Percentiles rank a stretch among this genome's conserved stretches.
These are phyloP conservation scores for Catotricha subobsoleta DNA, from an alignment of 2,888 invertebrate species.

Conservation along the genomic window DNA sequence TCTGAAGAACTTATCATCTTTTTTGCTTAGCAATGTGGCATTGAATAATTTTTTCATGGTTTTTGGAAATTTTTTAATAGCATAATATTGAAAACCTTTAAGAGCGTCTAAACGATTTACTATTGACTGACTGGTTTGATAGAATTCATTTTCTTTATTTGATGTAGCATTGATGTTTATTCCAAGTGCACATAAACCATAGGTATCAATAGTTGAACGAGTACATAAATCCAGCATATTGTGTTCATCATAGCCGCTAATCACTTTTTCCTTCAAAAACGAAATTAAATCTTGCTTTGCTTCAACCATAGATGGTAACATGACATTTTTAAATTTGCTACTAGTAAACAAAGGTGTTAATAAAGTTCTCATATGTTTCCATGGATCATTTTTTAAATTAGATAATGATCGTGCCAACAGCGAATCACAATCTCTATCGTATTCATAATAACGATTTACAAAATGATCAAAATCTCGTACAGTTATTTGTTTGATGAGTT, in stretches of 20 bases:
- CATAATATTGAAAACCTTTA: no score
- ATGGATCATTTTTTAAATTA: background rate
- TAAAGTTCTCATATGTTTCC: background rate
- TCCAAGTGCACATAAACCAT: background rate
- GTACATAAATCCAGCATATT: background rate
- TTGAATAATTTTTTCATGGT: background rate
- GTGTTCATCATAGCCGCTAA: background rate
- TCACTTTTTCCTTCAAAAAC: background rate
- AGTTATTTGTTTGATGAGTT: background rate
- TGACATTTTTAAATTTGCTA: background rate
- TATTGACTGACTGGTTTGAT: background rate
- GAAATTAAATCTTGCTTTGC: background rate
- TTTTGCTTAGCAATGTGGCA: background rate
- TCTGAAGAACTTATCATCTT: background rate
- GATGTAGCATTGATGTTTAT: background rate
- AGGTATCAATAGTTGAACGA: background rate
- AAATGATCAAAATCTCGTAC: background rate
- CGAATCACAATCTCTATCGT: background rate
- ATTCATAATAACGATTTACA: background rate
- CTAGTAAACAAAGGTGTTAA: background rate
- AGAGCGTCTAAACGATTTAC: no score
- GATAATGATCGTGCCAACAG: background rate
- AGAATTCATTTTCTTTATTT: background rate
- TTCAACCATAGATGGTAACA: background rate
- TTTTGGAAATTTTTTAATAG: background rate